Percentiles rank a stretch among this genome's conserved stretches.
These are phyloP conservation scores for Poliocrania exsul DNA, from an alignment of 2,797 vertebrate species.

Conservation along the genomic window DNA sequence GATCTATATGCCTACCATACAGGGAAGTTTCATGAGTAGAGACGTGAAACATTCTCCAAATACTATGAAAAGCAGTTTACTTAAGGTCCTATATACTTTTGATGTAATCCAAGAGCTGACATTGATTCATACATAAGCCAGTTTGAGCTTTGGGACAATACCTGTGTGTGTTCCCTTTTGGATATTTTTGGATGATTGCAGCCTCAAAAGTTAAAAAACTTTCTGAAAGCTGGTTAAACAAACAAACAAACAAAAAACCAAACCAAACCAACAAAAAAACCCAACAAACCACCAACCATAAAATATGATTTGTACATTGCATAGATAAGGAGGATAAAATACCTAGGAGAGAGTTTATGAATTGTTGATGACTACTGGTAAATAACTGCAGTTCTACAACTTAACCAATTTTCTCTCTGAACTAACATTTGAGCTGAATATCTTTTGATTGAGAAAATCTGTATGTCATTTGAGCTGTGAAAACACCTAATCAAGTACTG, in stretches of 20 bases:
- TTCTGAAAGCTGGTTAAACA: neutral
- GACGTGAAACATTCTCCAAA: slow-evolving; percentile 28
- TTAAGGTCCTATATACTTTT: neutral
- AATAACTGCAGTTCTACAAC: neutral
- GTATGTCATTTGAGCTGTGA: neutral
- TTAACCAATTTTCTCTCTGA: neutral
- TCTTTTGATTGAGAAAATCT: neutral
- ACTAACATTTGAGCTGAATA: neutral
- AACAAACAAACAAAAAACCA: neutral
- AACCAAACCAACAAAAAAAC: neutral
- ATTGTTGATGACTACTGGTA: neutral
- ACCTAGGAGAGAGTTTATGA: neutral
- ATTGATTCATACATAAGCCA: neutral
- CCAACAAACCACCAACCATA: neutral
- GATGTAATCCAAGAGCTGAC: neutral
- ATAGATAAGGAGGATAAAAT: slow-evolving; percentile 13
- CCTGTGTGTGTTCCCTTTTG: neutral
- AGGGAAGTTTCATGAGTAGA: slow-evolving; percentile 9
- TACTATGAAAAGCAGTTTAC: slow-evolving; percentile 1
- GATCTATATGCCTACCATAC: slow-evolving; percentile 10
- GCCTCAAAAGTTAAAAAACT: neutral
- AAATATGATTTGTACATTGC: neutral
- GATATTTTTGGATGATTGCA: neutral
- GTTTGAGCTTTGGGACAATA: neutral
- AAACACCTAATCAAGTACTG: neutral